Conservation (phyloP, 2,888 invertebrate genomes). For the Dynastes tityus region DNA sequence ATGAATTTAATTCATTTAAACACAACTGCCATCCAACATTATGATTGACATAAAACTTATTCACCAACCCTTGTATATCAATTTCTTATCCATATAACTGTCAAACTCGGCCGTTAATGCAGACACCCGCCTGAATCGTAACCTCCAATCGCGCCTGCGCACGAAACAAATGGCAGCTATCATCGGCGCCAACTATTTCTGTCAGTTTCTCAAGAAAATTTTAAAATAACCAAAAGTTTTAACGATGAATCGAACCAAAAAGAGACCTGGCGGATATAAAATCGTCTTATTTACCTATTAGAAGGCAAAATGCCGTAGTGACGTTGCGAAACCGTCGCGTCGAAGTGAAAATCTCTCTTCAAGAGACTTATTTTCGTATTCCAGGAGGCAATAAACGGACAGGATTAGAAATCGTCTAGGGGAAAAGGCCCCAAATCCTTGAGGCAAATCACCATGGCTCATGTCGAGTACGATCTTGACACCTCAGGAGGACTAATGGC, state of each 20-base stretch:
- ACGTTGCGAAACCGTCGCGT: neutral
- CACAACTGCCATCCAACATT: no score
- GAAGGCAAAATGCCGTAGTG: neutral
- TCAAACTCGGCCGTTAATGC: constrained; percentile 10
- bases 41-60: neutral
- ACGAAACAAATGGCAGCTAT: constrained; percentile 50
- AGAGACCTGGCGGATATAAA: constrained; percentile 11
- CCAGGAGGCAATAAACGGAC: neutral
- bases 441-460: constrained; percentile 70
- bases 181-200: constrained; percentile 54
- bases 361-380: constrained; percentile 14
- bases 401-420: neutral
- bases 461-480: constrained; percentile 83
- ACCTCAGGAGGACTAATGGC: constrained; percentile 90
- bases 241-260: constrained; percentile 21
- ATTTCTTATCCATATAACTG: neutral
- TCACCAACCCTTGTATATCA: neutral
- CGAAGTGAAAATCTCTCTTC: neutral
- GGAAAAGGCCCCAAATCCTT: neutral
- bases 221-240: constrained; percentile 11
- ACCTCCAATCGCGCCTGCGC: constrained; percentile 36
- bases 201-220: constrained; percentile 49
- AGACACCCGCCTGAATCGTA: constrained; percentile 17
- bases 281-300: neutral
- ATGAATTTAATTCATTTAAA: no score